Evolutionary conservation across 1,140 invertebrate genomes (phyloP).

Genomic region (Aphelinus atriplicis): DNA sequence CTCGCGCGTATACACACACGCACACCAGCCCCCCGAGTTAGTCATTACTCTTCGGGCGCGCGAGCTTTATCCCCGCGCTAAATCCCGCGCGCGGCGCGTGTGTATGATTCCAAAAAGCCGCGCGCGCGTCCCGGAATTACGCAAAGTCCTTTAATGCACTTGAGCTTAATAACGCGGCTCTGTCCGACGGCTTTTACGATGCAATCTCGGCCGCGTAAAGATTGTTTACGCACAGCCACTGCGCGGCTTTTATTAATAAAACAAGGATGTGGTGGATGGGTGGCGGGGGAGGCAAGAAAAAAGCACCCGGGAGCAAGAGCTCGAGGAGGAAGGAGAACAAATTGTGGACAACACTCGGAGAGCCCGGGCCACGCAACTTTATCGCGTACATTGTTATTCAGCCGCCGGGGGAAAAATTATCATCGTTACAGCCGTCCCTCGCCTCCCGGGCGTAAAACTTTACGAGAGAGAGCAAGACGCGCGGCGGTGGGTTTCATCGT

Average conservation of each 20-base stretch:
- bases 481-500: background rate
- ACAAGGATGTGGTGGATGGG: background rate
- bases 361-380: background rate
- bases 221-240: background rate
- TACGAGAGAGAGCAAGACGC: background rate
- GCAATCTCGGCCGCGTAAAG: background rate
- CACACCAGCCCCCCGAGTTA: too few species aligned
- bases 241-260: conserved; percentile 4
- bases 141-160: background rate
- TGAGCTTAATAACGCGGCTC: background rate
- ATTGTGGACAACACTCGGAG: background rate
- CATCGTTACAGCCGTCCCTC: background rate
- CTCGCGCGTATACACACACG: too few species aligned
- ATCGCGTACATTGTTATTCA: conserved; percentile 8
- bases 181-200: background rate
- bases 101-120: too few species aligned
- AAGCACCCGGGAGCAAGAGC: background rate
- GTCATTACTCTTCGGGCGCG: too few species aligned
- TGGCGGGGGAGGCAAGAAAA: background rate
- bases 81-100: too few species aligned
- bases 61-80: too few species aligned
- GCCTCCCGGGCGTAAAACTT: background rate
- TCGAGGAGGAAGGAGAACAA: background rate
- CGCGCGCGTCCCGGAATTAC: too few species aligned
- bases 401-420: conserved; percentile 5